phyloP scores from a whole-genome alignment of 2,888 invertebrate species.

The Latrodectus elegans region DNA sequence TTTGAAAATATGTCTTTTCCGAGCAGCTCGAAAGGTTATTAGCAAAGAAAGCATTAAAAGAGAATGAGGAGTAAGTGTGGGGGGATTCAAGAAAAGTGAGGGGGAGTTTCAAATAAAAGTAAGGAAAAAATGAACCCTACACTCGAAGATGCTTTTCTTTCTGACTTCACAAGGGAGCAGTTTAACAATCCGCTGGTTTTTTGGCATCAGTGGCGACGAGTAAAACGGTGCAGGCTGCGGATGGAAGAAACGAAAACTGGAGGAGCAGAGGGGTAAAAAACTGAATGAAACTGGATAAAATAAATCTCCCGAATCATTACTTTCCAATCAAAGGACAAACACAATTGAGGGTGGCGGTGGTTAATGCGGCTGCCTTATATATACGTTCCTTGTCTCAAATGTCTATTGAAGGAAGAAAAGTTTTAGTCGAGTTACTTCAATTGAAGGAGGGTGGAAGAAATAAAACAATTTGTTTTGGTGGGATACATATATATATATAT shows the following conservation, averaged over 20 bases:
- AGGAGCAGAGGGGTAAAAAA: conserved; percentile 10
- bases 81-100: too few species aligned
- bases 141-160: neutral
- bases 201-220: conserved; percentile 60
- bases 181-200: conserved; percentile 59
- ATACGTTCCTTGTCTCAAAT: conserved; percentile 1
- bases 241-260: conserved; percentile 14
- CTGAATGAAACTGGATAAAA: conserved; percentile 15
- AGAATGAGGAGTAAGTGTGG: too few species aligned
- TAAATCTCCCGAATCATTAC: conserved; percentile 48
- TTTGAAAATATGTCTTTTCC: too few species aligned
- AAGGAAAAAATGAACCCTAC: too few species aligned
- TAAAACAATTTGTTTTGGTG: conserved; percentile 47
- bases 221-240: neutral
- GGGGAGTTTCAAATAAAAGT: too few species aligned
- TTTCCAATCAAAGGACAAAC: conserved; percentile 62
- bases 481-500: conserved; percentile 22
- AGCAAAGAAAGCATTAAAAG: too few species aligned
- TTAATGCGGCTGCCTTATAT: too few species aligned
- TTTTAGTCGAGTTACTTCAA: too few species aligned
- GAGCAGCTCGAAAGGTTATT: too few species aligned
- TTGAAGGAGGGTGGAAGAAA: neutral
- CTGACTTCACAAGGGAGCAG: conserved; percentile 44
- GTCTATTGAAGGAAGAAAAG: conserved; percentile 31
- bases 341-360: conserved; percentile 24